Evolutionary conservation across 2,113 vertebrate genomes (phyloP), one percentile per base, ranked within the genome.

Genomic region (Anoura caudifer): DNA sequence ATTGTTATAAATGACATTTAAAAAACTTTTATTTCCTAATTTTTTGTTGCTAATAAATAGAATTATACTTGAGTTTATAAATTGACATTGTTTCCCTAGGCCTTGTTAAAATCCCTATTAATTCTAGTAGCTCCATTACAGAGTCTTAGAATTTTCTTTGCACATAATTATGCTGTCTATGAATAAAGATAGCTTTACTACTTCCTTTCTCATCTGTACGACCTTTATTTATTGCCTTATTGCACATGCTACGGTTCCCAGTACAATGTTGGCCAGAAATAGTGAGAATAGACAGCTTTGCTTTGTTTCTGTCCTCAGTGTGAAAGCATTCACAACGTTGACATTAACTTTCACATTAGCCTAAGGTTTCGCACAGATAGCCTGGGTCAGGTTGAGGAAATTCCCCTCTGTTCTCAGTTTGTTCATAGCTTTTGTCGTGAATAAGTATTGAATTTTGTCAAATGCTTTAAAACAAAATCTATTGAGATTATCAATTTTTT

Each of bases 161-260:
- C 7, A 41, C 9, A 31, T 14, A 41, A 14, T 87, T 65, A 54
- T 41, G 47, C 50, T 56, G 16, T 93, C 47, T 67, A 19, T 89
- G 72, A 88, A 92, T 77, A 76, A 86, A 87, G 43, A 28, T 56
- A 87, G 36, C 67, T 88, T 95, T 89, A 82, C 16, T 86, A 38
- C 33, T 61, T 77, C 41, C 28, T 93, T 45, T 47, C 16, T 38
- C 43, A 83, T 73, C 43, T 36, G 11, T 77, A 36, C 38, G 17
- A 20, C n/a, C 47, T 90, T 63, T 72, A 81, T 65, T 85, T 70
- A 67, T 59, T 45, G 41, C 20, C 33, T 90, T 84, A 65, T 38
- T 91, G 38, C 20, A 47, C 41, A 73, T 82, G n/a, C 43, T 41
- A 83, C 36, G 7, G 7, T 69, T 90, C 87, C 41, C 22, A 33